These are phyloP conservation scores for Sabellastarte sp. DNA, from an alignment of 2,888 invertebrate genomes.

Conservation along the genomic window DNA sequence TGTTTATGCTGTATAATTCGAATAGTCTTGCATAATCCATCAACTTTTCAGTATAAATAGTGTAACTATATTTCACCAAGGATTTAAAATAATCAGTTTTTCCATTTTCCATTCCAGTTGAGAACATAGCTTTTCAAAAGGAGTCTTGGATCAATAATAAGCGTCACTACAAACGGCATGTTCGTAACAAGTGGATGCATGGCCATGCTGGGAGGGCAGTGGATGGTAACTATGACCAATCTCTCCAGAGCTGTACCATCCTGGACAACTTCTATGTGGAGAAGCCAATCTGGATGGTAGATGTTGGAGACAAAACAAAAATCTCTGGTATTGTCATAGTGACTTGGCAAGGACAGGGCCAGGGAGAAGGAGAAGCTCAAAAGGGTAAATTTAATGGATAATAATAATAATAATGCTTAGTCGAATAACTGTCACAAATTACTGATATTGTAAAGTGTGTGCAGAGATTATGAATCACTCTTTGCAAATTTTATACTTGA, in stretches of 20 bases:
- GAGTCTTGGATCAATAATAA: slow-evolving; percentile 63
- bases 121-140: slow-evolving; percentile 63
- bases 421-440: too few species aligned
- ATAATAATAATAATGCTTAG: background rate
- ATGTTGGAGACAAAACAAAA: slow-evolving; percentile 58
- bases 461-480: too few species aligned
- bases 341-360: slow-evolving; percentile 56
- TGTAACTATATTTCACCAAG: too few species aligned
- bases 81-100: too few species aligned
- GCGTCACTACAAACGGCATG: slow-evolving; percentile 61
- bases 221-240: slow-evolving; percentile 60
- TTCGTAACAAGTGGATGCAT: slow-evolving; percentile 42
- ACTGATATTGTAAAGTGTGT: too few species aligned
- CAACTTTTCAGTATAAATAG: too few species aligned
- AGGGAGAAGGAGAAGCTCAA: background rate
- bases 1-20: too few species aligned
- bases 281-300: slow-evolving; percentile 63
- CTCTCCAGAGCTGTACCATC: slow-evolving; percentile 61
- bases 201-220: slow-evolving; percentile 61
- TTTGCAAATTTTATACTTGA: too few species aligned
- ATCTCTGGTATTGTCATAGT: slow-evolving; percentile 62
- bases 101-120: slow-evolving; percentile 54
- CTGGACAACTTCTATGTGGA: slow-evolving; percentile 64
- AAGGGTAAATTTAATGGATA: background rate
- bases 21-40: too few species aligned